Conservation (phyloP, 2,888 invertebrate species). For the Zonitis immaculata region DNA sequence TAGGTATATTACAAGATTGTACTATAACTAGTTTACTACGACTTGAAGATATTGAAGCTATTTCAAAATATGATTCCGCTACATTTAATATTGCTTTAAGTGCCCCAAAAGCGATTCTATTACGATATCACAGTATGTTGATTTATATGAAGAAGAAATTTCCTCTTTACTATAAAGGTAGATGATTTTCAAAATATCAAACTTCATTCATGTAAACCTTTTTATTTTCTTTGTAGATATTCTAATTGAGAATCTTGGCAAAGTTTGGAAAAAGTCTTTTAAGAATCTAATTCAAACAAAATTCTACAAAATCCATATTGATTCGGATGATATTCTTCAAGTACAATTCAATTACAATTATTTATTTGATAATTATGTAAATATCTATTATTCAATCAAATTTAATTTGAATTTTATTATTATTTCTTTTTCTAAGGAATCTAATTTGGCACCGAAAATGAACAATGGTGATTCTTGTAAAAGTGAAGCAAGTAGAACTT, state of each 20-base stretch:
- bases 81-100: constrained; percentile 67
- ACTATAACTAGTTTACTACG: constrained; percentile 53
- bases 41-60: constrained; percentile 50
- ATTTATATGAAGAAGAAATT: constrained; percentile 56
- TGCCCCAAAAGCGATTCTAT: constrained; percentile 61
- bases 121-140: constrained; percentile 64
- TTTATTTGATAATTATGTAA: constrained; percentile 29
- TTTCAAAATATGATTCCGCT: constrained; percentile 57
- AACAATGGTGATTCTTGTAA: constrained; percentile 50
- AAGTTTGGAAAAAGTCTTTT: constrained; percentile 30
- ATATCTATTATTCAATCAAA: too few relatives aligned
- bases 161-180: constrained; percentile 48
- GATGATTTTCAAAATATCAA: background rate
- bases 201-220: constrained; percentile 1
- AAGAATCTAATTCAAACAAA: constrained; percentile 50
- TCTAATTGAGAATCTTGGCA: constrained; percentile 19
- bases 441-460: constrained; percentile 48
- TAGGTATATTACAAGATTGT: constrained; percentile 64
- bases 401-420: constrained; percentile 23
- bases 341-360: constrained; percentile 26
- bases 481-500: too few relatives aligned
- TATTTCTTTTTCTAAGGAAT: background rate
- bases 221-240: constrained; percentile 43
- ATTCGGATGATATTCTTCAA: background rate
- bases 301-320: constrained; percentile 32